Evolutionary conservation across 1,140 invertebrate genomes (phyloP).

Genomic region (Macrotrachela quadricornifera): DNA sequence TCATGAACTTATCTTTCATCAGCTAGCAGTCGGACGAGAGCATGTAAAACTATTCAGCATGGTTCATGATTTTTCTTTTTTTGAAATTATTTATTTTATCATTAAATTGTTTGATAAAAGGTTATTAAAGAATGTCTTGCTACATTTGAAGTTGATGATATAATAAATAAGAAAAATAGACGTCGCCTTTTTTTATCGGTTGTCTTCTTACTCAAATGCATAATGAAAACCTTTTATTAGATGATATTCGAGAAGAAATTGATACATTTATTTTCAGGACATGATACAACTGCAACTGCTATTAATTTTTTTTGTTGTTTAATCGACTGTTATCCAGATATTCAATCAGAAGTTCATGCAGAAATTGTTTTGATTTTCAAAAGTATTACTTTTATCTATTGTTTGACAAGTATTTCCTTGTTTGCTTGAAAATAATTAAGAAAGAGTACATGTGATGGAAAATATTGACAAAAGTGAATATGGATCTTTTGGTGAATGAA

Average conservation of each 20-base stretch:
- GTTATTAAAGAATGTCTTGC: conserved; percentile 1
- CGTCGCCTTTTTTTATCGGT: conserved; percentile 80
- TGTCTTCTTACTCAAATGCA: conserved; percentile 60
- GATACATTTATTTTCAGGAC: conserved; percentile 50
- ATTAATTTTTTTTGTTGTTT: conserved; percentile 31
- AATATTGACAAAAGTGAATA: conserved; percentile 39
- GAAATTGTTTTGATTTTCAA: conserved; percentile 56
- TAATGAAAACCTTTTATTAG: conserved; percentile 53
- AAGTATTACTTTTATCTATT: not conserved
- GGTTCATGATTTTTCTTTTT: conserved; percentile 64
- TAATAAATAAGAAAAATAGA: conserved; percentile 38
- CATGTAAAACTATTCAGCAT: conserved; percentile 50
- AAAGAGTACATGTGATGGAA: conserved; percentile 44
- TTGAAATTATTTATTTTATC: too few relatives aligned
- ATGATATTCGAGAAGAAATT: conserved; percentile 65
- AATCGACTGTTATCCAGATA: conserved; percentile 27
- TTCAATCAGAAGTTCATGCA: conserved; percentile 49
- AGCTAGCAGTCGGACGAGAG: conserved; percentile 48
- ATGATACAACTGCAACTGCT: conserved; percentile 55
- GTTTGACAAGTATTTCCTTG: not conserved
- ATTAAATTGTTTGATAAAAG: too few relatives aligned
- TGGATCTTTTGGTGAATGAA: too few relatives aligned
- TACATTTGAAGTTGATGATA: conserved; percentile 15
- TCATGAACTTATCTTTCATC: conserved; percentile 53
- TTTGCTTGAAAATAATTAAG: not conserved